Evolutionary conservation across 2,888 invertebrate species (phyloP), one percentile per base, ranked within the genome.

Genomic region (Temnothorax unifasciatus): DNA sequence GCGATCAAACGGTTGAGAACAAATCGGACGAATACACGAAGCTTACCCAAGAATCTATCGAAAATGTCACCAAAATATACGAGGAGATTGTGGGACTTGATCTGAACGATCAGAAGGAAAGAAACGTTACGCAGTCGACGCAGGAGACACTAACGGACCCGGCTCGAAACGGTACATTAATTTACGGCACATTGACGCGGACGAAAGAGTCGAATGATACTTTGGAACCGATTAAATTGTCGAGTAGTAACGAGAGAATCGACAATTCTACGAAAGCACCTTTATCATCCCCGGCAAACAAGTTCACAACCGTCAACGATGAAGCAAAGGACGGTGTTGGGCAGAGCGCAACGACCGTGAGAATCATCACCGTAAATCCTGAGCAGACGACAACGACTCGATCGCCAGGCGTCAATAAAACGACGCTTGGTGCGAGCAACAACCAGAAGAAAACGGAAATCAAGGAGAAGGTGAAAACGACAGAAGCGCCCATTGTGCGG

Each of bases 101-200:
- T 29, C 18, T 34, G 15, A 47, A 25, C 18, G 41, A 77, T 13
- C 69, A 54, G 21, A 44, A 5, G 29, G 21, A 81, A 34, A 59
- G 18, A 74, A 47, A 59, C 25, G 21, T 74, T 47, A 73, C 74
- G 21, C 75, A 73, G 47, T 34, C 79, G 15, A 73, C 57, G 44
- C 74, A 74, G 3, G 21, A 15, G 15, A 18, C 38, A 8, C 3
- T 59, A 41, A 74, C 9, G 25, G 18, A 50, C 15, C 75, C 47
- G 13, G 13, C 3, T 34, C n/a, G 8, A 59, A 73, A 44, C 57
- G 38, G 15, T 74, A 74, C 79, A 41, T 54, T 68, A 15, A 76
- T 64, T 61, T 47, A 68, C 9, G 9, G 25, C 29, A 11, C 29
- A 29, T 9, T 25, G 25, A 52, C 38, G 38, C 25, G 11, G 11